Evolutionary conservation across 1,140 invertebrate species (phyloP).

Genomic region (Thereuonema tuberculata): DNA sequence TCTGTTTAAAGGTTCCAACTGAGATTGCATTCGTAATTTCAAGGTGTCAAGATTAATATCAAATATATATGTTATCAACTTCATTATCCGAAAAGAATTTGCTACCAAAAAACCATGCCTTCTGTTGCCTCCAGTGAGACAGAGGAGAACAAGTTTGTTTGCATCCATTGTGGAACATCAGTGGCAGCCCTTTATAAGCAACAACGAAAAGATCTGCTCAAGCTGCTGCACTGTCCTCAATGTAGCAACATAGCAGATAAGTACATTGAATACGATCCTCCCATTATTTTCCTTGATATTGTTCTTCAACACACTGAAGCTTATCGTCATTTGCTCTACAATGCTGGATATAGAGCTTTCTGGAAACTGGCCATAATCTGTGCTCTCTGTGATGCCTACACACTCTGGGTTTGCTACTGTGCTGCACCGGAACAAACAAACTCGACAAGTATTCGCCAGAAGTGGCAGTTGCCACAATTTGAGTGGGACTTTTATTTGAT

Average conservation of each 20-base stretch:
- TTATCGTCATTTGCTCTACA: slow-evolving; percentile 67
- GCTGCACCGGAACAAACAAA: not conserved
- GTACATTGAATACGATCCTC: slow-evolving; percentile 74
- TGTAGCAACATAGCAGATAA: slow-evolving; percentile 65
- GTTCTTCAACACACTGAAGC: slow-evolving; percentile 60
- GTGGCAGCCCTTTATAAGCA: not conserved
- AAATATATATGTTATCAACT: no score
- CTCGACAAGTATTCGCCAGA: not conserved
- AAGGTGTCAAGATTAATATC: no score
- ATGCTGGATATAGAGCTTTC: slow-evolving; percentile 31
- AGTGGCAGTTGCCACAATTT: no score
- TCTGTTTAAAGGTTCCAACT: no score
- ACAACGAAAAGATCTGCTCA: not conserved
- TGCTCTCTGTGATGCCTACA: slow-evolving; percentile 27
- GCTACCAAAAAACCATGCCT: no score
- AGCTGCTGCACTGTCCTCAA: slow-evolving; percentile 38
- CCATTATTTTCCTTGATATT: slow-evolving; percentile 67
- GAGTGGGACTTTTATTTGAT: slow-evolving; percentile 27
- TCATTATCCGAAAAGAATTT: no score
- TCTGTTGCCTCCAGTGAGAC: no score
- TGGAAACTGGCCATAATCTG: slow-evolving; percentile 26
- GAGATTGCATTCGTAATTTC: no score
- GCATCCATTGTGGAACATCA: slow-evolving; percentile 2
- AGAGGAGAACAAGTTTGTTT: not conserved
- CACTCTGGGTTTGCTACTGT: slow-evolving; percentile 14